Percentiles rank a stretch among this genome's conserved stretches.
Evolutionary conservation across 92 coral and sea anemone genomes (phyloP).

Genomic region (Phenganax stokvisi): DNA sequence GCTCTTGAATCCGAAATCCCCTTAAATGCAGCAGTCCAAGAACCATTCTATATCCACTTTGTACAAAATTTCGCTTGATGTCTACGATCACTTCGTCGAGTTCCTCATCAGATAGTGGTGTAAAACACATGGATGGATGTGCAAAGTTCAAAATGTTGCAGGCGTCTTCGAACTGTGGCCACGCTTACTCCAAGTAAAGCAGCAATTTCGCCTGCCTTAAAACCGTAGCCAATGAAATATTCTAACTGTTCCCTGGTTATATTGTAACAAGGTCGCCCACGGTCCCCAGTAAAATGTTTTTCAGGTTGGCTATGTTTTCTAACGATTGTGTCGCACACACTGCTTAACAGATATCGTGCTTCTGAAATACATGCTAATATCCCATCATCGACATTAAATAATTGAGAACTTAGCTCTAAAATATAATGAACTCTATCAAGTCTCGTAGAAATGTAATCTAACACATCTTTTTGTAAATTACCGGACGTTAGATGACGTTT

Average conservation of each 20-base stretch:
- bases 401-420: slow-evolving; percentile 31
- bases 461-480: slow-evolving; percentile 27
- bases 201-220: slow-evolving; percentile 42
- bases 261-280: slow-evolving; percentile 22
- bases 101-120: slow-evolving; percentile 45
- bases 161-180: slow-evolving; percentile 38
- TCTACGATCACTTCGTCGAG: slow-evolving; percentile 43
- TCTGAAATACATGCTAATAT: slow-evolving; percentile 39
- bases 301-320: slow-evolving; percentile 26
- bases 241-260: slow-evolving; percentile 33
- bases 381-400: slow-evolving; percentile 21
- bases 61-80: slow-evolving; percentile 32
- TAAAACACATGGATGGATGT: slow-evolving; percentile 25
- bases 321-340: not conserved
- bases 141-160: slow-evolving; percentile 38
- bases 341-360: slow-evolving; percentile 24
- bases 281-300: slow-evolving; percentile 33
- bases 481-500: slow-evolving; percentile 30
- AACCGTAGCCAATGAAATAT: slow-evolving; percentile 33
- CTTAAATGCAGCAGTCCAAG: slow-evolving; percentile 38
- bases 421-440: slow-evolving; percentile 42
- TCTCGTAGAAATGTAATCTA: slow-evolving; percentile 34
- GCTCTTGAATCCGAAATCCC: slow-evolving; percentile 35
- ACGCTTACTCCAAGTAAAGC: slow-evolving; percentile 34
- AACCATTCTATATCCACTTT: slow-evolving; percentile 39